phyloP scores from a whole-genome alignment of 2,888 invertebrate species.

The Lacanobia oleracea region DNA sequence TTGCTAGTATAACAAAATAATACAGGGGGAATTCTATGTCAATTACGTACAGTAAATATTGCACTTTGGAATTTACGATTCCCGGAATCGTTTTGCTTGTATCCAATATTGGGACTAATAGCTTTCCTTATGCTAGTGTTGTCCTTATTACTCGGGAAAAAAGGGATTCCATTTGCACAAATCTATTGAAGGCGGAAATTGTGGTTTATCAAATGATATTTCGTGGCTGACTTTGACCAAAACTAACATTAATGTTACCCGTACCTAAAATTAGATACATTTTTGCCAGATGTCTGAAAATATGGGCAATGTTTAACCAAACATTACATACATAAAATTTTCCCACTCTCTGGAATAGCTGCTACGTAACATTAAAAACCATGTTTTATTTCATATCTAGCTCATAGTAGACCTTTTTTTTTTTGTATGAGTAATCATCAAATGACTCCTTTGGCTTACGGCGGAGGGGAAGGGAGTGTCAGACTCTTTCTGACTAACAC shows the following conservation, averaged over 20 bases:
- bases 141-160: background rate
- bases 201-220: background rate
- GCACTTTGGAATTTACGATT: background rate
- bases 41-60: background rate
- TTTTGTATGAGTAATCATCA: no score
- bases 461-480: no score
- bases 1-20: background rate
- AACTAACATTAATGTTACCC: background rate
- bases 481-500: no score
- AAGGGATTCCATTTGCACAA: background rate
- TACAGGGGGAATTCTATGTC: slow-evolving; percentile 1
- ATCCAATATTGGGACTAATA: background rate
- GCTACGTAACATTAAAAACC: background rate
- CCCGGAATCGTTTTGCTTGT: background rate
- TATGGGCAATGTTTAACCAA: background rate
- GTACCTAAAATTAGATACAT: background rate
- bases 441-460: no score
- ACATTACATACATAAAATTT: background rate
- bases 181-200: background rate
- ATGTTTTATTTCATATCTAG: background rate
- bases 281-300: background rate
- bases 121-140: background rate
- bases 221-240: background rate
- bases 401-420: background rate
- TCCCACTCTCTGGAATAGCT: background rate